Conservation (phyloP, 2,888 invertebrate species). For the Leistus spinibarbis region DNA sequence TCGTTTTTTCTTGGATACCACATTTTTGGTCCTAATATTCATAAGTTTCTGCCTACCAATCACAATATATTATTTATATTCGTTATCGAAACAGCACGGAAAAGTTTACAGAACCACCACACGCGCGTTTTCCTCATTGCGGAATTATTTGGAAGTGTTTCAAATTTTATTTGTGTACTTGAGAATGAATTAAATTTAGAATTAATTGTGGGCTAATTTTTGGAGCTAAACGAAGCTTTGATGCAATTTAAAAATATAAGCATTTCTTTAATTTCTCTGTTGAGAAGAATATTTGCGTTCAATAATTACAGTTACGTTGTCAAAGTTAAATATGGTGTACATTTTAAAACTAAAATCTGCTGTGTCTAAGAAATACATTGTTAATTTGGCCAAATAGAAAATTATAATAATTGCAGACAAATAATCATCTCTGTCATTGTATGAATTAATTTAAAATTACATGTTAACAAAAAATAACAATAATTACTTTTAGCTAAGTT, state of each 20-base stretch:
- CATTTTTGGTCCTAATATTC: constrained; percentile 23
- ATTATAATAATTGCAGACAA: too few relatives aligned
- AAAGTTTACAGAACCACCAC: background rate
- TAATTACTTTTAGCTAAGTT: too few relatives aligned
- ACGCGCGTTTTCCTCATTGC: background rate
- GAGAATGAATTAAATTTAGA: background rate
- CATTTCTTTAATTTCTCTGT: background rate
- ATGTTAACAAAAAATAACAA: too few relatives aligned
- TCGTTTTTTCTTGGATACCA: constrained; percentile 26
- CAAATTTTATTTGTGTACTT: background rate
- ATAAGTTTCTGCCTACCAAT: constrained; percentile 12
- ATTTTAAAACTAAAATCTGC: too few relatives aligned
- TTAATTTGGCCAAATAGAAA: too few relatives aligned
- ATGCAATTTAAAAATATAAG: background rate
- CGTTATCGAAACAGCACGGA: background rate
- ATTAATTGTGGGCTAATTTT: background rate
- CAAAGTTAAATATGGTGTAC: too few relatives aligned
- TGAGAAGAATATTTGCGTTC: too few relatives aligned
- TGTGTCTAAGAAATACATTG: too few relatives aligned
- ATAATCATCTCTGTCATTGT: too few relatives aligned
- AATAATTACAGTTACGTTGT: too few relatives aligned
- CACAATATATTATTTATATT: constrained; percentile 17
- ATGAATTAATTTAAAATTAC: too few relatives aligned
- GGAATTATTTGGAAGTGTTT: background rate
- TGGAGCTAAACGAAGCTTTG: background rate